Base-by-base conservation (phyloP, 2,797 vertebrate species). In the Chrosomus eos region DNA sequence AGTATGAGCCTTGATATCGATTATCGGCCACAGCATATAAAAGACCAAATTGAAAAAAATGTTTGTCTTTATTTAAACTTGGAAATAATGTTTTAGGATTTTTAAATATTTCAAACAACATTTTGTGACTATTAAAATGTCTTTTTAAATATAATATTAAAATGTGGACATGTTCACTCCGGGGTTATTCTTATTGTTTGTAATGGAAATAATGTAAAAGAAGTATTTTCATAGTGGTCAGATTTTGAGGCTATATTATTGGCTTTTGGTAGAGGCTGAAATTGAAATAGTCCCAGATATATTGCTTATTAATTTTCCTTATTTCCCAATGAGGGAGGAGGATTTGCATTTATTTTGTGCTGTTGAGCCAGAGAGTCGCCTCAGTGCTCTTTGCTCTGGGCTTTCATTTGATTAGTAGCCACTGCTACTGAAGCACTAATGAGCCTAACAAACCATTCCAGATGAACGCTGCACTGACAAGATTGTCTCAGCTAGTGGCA, bases 261-360 rank as follows among this genome's bases (percentile, higher is more conserved):
- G 40, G 7, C 1, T 68, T 10, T 67, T 48, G 64, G 4, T 33
- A 40, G 10, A 26, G 18, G 14, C n/a, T 28, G 5, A 31, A 72
- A 71, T 71, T 13, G 14, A 5, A 81, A 36, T 36, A 5, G 51
- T 33, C 10, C 7, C 1, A 7, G 28, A 62, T 45, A 14, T 67
- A 53, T 13, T 76, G 45, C 53, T 23, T 33, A 33, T 76, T 76
- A 0, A 5, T 51, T 26, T 23, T 51, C 31, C 18, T 75, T 11
- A 40, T 53, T 64, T 83, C 33, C 16, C 7, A 68, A 2, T 66
- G 31, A 66, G 45, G 67, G 33, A 87, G 83, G 77, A 81, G 85
- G 83, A 91, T 93, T 93, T 91, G 91, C 90, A 90, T 94, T 92
- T 91, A 88, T 84, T 88, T 88, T 89, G 91, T 93, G 91, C 88